Percentiles rank a stretch among this genome's conserved stretches.
These are phyloP conservation scores for Chrysolina haemoptera DNA, from an alignment of 2,888 invertebrate species.

Conservation along the genomic window DNA sequence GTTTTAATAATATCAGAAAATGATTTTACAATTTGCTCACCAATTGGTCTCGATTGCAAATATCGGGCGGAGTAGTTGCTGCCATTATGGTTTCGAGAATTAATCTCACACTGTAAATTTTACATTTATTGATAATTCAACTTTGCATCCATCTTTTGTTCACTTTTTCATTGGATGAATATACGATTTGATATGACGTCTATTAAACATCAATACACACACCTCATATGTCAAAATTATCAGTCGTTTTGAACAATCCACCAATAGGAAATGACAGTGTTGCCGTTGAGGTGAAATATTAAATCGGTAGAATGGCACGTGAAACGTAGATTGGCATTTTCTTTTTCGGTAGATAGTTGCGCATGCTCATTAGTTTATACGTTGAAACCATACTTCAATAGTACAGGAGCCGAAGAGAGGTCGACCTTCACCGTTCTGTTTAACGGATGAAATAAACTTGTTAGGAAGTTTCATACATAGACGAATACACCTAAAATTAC, in stretches of 20 bases:
- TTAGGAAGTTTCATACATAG: no score
- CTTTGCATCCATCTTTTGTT: slow-evolving; percentile 45
- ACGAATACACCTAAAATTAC: no score
- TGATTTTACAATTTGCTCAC: slow-evolving; percentile 16
- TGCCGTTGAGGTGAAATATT: no score
- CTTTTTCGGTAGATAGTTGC: no score
- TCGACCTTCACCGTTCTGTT: no score
- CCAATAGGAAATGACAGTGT: not conserved
- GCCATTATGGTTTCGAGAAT: slow-evolving; percentile 49
- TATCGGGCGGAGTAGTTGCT: slow-evolving; percentile 54
- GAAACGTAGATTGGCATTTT: no score
- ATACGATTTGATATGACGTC: not conserved
- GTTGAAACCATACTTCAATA: no score
- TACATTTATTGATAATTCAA: slow-evolving; percentile 29
- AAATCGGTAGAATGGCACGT: no score
- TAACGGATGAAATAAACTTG: no score
- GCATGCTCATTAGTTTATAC: no score
- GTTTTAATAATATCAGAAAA: no score
- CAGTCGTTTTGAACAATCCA: not conserved
- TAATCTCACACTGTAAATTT: not conserved
- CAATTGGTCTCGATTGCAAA: slow-evolving; percentile 38
- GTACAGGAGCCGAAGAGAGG: no score
- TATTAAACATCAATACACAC: slow-evolving; percentile 7
- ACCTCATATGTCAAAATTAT: not conserved
- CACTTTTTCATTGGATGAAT: not conserved